Base-by-base conservation (phyloP, 2,888 invertebrate genomes). In the Phyllotreta striolata region DNA sequence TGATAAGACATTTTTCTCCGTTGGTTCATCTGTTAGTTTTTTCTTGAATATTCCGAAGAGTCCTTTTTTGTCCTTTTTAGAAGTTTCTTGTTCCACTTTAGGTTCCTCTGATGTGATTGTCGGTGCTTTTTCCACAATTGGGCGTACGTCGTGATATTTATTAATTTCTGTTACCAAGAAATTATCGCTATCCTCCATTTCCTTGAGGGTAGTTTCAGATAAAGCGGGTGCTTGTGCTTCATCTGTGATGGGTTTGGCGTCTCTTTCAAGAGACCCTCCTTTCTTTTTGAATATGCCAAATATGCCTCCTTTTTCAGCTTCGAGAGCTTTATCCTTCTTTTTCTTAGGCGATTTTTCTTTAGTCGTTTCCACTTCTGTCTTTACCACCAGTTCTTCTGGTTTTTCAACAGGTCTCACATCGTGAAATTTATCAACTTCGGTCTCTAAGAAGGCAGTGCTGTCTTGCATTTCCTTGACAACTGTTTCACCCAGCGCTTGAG, bases 131-230 rank as follows among this genome's bases (percentile, higher is more conserved):
- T 34, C 44, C 4, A 37, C n/a, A 12, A 49, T 24, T 6, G 67
- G 66, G 4, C 64, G 60, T 3, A 68, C 67, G 47, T 72, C 71
- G 24, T 72, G 70, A 54, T 70, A 72, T 39, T 55, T 60, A 8
- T 64, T 65, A 34, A 71, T 57, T 68, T 76, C 76, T 35, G 66
- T 62, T 12, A 64, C 44, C 9, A 75, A 55, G 38, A 75, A 75
- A 5, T 49, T 60, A 9, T 47, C 55, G 6, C 72, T 70, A 12
- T 70, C 54, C 2, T 66, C 12, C 51, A 68, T 71, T 51, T 70
- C 63, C 57, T 69, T 55, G 6, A 70, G 10, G 34, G 59, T 39
- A 44, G 60, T 51, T 41, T 67, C 71, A 9, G 70, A 69, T 6
- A 69, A 39, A 43, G 10, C 0, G 0, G 34, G 47, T 9, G n/a